Percentiles rank a stretch among this genome's conserved stretches.
These are phyloP conservation scores for Patiria miniata DNA, from an alignment of 35 echinoderm and acorn worm species.

Conservation along the genomic window DNA sequence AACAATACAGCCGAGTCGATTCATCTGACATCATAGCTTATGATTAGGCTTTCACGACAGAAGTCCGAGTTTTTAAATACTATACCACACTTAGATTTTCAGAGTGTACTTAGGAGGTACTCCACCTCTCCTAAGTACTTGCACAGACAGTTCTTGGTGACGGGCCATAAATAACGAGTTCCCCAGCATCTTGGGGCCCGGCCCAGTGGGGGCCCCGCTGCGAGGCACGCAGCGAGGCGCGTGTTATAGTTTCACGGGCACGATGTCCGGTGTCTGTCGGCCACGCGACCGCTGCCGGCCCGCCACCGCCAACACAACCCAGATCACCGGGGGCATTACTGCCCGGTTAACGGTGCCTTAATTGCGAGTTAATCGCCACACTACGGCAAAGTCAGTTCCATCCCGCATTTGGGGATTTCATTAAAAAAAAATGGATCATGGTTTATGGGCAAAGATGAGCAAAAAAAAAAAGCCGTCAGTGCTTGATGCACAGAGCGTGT, in stretches of 20 bases:
- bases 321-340: conserved; percentile 8
- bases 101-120: too few species aligned
- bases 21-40: too few species aligned
- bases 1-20: too few species aligned
- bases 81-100: too few species aligned
- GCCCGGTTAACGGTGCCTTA: conserved; percentile 11
- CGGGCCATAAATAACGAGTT: background rate
- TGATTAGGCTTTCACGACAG: too few species aligned
- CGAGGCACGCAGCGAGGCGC: background rate
- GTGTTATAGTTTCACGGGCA: conserved; percentile 24
- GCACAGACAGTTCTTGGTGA: background rate
- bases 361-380: conserved; percentile 20
- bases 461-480: too few species aligned
- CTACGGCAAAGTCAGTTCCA: background rate
- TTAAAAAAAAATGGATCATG: background rate
- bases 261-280: background rate
- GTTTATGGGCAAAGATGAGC: background rate
- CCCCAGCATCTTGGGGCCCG: background rate
- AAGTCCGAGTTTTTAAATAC: too few species aligned
- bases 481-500: too few species aligned
- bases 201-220: background rate
- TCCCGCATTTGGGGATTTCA: background rate
- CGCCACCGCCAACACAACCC: background rate
- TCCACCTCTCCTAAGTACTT: background rate
- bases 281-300: background rate